Base-by-base conservation (phyloP, 2,888 invertebrate species). In the Octodonta nipae region DNA sequence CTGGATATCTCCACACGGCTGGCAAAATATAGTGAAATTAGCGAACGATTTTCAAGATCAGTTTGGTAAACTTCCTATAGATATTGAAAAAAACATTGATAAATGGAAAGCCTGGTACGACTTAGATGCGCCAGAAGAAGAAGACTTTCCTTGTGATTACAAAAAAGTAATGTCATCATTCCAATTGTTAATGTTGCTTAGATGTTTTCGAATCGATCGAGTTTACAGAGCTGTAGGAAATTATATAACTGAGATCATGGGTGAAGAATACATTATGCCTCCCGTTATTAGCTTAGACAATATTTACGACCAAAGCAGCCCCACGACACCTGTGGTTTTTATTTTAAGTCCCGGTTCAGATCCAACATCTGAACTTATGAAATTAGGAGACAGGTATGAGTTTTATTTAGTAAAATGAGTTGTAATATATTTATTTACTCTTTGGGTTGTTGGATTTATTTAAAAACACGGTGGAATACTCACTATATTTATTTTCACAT, bases 271-370 rank as follows among this genome's bases (percentile, higher is more conserved):
- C 54, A 81, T 91, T 37, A 87, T 85, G 30, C 87, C 92, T 11
- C 89, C 91, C 0, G 80, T 83, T 30, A 73, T 81, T 48, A 88
- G 85, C 53, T 74, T 87, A 47, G 79, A 85, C 41, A 71, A 74
- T 50, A 85, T 92, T 47, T 85, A 71, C 54, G 85, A 88, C 41
- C 88, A 89, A 57, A 86, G 86, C 34, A 75, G 78, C 1, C 75
- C 85, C 1, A 70, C 63, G 11, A 88, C 83, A 17, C 92, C 93
- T 0, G 82, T 93, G 2, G 82, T 92, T 44, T 93, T 95, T 55
- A 84, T 93, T 41, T 66, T 93, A 28, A 91, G 91, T 43, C 88
- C 92, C 7, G 93, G 93, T 1, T 89, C 91, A 0, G 91, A 95
- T 63, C 92, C 93, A 1, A 81, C 91, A 0, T 79, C 79, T 36